phyloP scores from a whole-genome alignment of 2,113 vertebrate genomes.

The Fulica atra region DNA sequence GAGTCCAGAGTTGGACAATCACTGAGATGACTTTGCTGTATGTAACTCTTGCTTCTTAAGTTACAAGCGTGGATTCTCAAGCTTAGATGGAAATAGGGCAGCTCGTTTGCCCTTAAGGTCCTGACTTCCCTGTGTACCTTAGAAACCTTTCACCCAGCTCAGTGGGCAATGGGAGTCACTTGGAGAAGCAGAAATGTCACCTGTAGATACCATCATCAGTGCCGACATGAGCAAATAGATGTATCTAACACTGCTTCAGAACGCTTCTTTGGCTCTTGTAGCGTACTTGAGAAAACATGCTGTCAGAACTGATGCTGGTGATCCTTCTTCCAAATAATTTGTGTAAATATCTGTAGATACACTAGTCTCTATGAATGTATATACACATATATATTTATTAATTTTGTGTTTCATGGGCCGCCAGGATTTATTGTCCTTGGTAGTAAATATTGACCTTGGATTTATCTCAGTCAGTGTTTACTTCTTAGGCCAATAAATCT shows the following conservation, averaged over 20 bases:
- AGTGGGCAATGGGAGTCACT: neutral
- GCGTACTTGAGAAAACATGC: neutral
- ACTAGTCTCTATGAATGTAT: neutral
- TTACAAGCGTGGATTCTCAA: neutral
- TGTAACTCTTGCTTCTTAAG: neutral
- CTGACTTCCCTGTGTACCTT: neutral
- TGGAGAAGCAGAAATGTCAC: slow-evolving; percentile 19
- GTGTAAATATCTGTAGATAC: neutral
- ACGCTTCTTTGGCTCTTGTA: neutral
- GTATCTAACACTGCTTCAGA: neutral
- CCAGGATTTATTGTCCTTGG: slow-evolving; percentile 76
- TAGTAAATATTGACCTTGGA: slow-evolving; percentile 79
- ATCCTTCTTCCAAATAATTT: neutral
- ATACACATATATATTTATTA: slow-evolving; percentile 55
- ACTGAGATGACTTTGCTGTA: neutral
- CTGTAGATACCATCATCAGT: neutral
- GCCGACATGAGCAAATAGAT: neutral
- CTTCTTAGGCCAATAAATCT: slow-evolving; percentile 77
- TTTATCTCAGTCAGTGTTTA: slow-evolving; percentile 78
- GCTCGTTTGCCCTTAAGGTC: neutral
- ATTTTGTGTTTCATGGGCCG: slow-evolving; percentile 57
- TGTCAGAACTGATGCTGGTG: neutral
- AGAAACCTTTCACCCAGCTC: neutral
- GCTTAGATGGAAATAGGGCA: neutral
- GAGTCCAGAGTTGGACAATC: neutral